phyloP scores from a whole-genome alignment of 1,140 invertebrate genomes.

The Lordiphosa stackelbergi region DNA sequence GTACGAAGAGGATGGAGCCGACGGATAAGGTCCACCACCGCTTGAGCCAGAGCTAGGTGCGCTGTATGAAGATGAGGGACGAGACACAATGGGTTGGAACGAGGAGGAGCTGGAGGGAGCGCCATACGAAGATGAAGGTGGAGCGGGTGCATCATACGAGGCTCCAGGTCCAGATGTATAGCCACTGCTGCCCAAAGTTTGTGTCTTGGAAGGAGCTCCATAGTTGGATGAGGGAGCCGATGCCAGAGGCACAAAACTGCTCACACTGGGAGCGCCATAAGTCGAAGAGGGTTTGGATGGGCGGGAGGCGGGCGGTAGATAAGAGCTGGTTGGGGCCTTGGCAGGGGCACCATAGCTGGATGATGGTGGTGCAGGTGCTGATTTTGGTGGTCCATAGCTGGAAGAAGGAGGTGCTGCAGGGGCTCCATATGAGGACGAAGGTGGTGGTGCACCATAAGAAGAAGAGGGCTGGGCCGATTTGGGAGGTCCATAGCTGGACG shows the following conservation, averaged over 20 bases:
- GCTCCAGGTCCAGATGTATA: conserved; percentile 57
- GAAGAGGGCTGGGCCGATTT: conserved; percentile 67
- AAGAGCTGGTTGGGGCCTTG: conserved; percentile 59
- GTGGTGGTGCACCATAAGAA: conserved; percentile 77
- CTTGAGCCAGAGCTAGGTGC: conserved; percentile 34
- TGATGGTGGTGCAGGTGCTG: conserved; percentile 63
- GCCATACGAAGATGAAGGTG: conserved; percentile 72
- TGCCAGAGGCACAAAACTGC: conserved; percentile 76
- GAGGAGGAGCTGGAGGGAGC: conserved; percentile 68
- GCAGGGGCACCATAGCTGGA: conserved; percentile 75
- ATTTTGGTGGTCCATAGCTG: conserved; percentile 73
- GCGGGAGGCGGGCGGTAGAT: conserved; percentile 38
- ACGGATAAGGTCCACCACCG: conserved; percentile 39
- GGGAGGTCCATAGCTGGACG: conserved; percentile 36
- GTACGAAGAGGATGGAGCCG: conserved; percentile 43
- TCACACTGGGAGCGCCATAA: conserved; percentile 69
- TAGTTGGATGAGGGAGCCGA: conserved; percentile 72
- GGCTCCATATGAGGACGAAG: conserved; percentile 76
- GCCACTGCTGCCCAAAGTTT: conserved; percentile 57
- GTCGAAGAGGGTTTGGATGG: conserved; percentile 50
- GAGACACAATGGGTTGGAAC: conserved; percentile 52
- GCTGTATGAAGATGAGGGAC: conserved; percentile 48
- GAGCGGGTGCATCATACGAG: conserved; percentile 42
- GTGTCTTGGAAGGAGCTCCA: conserved; percentile 68
- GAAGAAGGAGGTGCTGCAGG: conserved; percentile 57